phyloP scores from a whole-genome alignment of 2,888 invertebrate genomes.

The Aricia artaxerxes region DNA sequence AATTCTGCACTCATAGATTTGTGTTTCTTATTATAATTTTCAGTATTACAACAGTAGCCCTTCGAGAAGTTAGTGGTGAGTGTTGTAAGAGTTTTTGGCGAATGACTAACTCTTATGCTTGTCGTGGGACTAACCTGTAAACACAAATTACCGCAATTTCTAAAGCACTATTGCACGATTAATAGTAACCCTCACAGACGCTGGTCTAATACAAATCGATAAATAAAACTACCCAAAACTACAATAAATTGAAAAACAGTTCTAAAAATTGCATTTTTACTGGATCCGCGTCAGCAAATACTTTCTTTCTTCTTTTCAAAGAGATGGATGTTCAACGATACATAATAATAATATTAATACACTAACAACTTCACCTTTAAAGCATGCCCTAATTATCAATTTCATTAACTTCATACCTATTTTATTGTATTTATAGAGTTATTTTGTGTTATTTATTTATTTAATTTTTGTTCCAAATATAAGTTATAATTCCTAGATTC shows the following conservation, averaged over 20 bases:
- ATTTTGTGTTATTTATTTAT: not conserved
- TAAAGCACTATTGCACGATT: slow-evolving; percentile 34
- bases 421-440: not conserved
- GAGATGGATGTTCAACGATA: not conserved
- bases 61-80: slow-evolving; percentile 77
- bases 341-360: not conserved
- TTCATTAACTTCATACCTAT: slow-evolving; percentile 9
- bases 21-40: slow-evolving; percentile 72
- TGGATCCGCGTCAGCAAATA: slow-evolving; percentile 15
- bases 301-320: not conserved
- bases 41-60: slow-evolving; percentile 75
- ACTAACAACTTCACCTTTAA: slow-evolving; percentile 11
- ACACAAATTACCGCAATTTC: slow-evolving; percentile 35
- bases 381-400: not conserved
- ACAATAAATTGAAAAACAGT: not conserved
- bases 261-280: not conserved
- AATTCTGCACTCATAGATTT: slow-evolving; percentile 70
- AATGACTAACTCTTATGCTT: slow-evolving; percentile 61
- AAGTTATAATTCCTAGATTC: not conserved
- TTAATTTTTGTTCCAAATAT: not conserved
- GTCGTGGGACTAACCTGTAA: slow-evolving; percentile 40
- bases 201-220: slow-evolving; percentile 16
- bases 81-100: slow-evolving; percentile 74
- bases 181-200: not conserved
- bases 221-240: not conserved